Evolutionary conservation across 1,140 invertebrate genomes (phyloP).

Genomic region (Asbolus verrucosus): DNA sequence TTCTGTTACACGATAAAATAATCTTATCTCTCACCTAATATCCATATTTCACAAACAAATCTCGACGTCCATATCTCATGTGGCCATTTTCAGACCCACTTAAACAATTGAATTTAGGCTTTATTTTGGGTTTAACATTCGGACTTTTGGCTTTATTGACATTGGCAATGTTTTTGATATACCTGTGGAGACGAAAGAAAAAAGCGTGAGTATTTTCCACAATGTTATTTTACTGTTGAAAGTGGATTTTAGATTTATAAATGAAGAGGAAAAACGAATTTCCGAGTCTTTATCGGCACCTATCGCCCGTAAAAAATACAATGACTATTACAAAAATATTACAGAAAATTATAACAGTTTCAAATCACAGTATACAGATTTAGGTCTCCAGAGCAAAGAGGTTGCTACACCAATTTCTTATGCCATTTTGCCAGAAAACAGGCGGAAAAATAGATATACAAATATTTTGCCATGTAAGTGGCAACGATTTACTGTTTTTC

Average conservation of each 20-base stretch:
- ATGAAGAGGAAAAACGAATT: too few species aligned
- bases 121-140: constrained; percentile 49
- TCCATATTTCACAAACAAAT: too few species aligned
- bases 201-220: constrained; percentile 46
- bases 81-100: too few species aligned
- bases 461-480: constrained; percentile 83
- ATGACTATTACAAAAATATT: constrained; percentile 68
- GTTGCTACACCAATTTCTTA: constrained; percentile 65
- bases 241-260: too few species aligned
- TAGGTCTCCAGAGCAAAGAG: constrained; percentile 68
- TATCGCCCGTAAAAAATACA: constrained; percentile 69
- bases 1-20: too few species aligned
- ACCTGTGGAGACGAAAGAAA: constrained; percentile 54
- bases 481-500: constrained; percentile 40
- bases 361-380: constrained; percentile 69
- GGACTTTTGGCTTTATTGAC: constrained; percentile 33
- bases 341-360: constrained; percentile 68
- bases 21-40: too few species aligned
- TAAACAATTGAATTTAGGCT: too few species aligned
- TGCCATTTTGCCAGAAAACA: constrained; percentile 73
- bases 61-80: too few species aligned
- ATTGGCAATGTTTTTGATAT: constrained; percentile 45
- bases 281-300: constrained; percentile 58
- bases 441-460: constrained; percentile 82
- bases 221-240: too few species aligned